A percentile compares a stretch with the other conserved stretches of the same genome.
phyloP scores from a whole-genome alignment of 2,888 invertebrate species.

The Nomada flava region DNA sequence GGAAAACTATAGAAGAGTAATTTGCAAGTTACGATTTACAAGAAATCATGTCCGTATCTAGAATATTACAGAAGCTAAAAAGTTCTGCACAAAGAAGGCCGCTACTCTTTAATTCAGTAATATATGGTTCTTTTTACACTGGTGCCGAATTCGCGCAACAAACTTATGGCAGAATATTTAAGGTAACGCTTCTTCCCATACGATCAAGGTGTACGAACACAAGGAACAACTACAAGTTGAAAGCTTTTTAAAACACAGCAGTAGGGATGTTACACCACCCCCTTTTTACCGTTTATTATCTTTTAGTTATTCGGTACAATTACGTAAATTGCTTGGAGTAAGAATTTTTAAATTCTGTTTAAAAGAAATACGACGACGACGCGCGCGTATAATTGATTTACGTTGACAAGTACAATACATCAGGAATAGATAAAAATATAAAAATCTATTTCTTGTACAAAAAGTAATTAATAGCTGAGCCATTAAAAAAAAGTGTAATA shows the following conservation, averaged over 20 bases:
- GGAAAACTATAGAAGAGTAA: background rate
- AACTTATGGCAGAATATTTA: conserved; percentile 87
- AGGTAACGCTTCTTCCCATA: conserved; percentile 85
- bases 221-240: background rate
- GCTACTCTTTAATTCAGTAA: conserved; percentile 84
- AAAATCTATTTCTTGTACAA: conserved; percentile 1
- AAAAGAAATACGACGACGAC: too few species aligned
- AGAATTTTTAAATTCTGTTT: too few species aligned
- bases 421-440: background rate
- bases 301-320: too few species aligned
- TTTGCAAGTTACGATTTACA: background rate
- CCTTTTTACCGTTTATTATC: too few species aligned
- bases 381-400: too few species aligned
- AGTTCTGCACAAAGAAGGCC: conserved; percentile 71
- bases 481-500: background rate
- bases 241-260: background rate
- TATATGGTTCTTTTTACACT: conserved; percentile 92
- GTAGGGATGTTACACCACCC: too few species aligned
- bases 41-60: conserved; percentile 66
- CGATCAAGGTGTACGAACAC: background rate
- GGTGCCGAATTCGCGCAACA: conserved; percentile 93
- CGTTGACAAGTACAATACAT: background rate
- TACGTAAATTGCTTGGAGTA: too few species aligned
- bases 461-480: background rate
- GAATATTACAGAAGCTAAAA: conserved; percentile 57